Percentiles rank a stretch among this genome's conserved stretches.
phyloP scores from a whole-genome alignment of 2,113 vertebrate species.

The Tachycineta bicolor region DNA sequence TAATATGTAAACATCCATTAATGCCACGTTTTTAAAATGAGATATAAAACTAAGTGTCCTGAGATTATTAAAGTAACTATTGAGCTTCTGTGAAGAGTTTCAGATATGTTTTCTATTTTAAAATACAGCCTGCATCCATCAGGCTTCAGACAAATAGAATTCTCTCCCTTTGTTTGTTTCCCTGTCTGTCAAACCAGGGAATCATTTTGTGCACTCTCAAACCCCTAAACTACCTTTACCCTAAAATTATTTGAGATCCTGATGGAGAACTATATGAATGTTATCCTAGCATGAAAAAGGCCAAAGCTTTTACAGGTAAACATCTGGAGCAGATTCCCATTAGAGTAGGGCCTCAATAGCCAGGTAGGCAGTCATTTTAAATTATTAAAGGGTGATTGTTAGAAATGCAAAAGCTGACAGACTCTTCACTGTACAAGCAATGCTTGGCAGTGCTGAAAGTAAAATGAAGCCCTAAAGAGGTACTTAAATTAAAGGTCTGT shows the following conservation, averaged over 20 bases:
- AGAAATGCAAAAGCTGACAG: slow-evolving; percentile 20
- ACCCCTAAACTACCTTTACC: background rate
- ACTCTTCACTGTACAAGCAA: background rate
- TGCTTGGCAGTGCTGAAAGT: background rate
- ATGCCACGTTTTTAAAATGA: background rate
- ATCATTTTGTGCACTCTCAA: background rate
- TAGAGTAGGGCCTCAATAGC: background rate
- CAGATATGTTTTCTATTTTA: background rate
- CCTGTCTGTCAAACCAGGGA: background rate
- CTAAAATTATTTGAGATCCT: background rate
- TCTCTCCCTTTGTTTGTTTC: background rate
- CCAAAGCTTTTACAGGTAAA: background rate
- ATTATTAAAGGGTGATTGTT: background rate
- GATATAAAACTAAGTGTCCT: background rate
- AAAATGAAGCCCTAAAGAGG: background rate
- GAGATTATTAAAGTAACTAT: background rate
- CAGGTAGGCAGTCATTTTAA: background rate
- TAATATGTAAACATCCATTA: background rate
- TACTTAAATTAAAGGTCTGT: slow-evolving; percentile 17
- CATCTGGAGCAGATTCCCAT: background rate
- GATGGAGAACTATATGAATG: background rate
- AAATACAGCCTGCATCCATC: background rate
- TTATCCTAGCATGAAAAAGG: background rate
- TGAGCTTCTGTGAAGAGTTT: background rate
- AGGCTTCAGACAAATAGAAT: background rate